These are phyloP conservation scores for Drosophila willistoni DNA, from an alignment of 1,140 invertebrate species.

Conservation along the genomic window DNA sequence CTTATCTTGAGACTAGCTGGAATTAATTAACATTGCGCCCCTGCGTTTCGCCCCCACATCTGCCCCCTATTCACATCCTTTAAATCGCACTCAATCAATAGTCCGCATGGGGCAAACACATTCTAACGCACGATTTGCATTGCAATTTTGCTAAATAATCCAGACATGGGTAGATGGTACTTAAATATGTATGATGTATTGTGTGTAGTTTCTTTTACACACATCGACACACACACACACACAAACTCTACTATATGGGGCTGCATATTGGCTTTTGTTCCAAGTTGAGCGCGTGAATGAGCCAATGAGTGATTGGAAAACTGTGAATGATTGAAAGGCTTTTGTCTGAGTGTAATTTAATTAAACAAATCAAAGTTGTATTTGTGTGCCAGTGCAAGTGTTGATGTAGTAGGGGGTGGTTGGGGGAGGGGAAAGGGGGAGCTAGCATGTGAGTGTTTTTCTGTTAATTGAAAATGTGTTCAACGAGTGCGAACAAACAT, in stretches of 20 bases:
- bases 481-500: conserved; percentile 65
- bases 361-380: conserved; percentile 75
- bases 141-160: conserved; percentile 42
- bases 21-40: neutral
- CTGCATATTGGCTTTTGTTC: conserved; percentile 59
- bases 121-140: conserved; percentile 50
- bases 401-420: neutral
- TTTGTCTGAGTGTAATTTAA: conserved; percentile 80
- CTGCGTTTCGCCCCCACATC: neutral
- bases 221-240: conserved; percentile 24
- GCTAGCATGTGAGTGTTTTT: conserved; percentile 49
- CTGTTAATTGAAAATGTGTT: conserved; percentile 77
- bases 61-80: neutral
- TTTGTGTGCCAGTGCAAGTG: conserved; percentile 5
- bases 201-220: conserved; percentile 39
- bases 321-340: conserved; percentile 79
- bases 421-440: neutral
- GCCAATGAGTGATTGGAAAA: conserved; percentile 78
- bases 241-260: conserved; percentile 12
- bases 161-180: conserved; percentile 4
- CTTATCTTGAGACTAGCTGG: conserved; percentile 8
- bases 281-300: conserved; percentile 69
- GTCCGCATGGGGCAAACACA: conserved; percentile 5
- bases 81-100: neutral
- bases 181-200: conserved; percentile 15